Percentiles rank a stretch among this genome's conserved stretches.
These are phyloP conservation scores for Leucoraja ocellata DNA, from an alignment of 2,797 vertebrate species.

Conservation along the genomic window DNA sequence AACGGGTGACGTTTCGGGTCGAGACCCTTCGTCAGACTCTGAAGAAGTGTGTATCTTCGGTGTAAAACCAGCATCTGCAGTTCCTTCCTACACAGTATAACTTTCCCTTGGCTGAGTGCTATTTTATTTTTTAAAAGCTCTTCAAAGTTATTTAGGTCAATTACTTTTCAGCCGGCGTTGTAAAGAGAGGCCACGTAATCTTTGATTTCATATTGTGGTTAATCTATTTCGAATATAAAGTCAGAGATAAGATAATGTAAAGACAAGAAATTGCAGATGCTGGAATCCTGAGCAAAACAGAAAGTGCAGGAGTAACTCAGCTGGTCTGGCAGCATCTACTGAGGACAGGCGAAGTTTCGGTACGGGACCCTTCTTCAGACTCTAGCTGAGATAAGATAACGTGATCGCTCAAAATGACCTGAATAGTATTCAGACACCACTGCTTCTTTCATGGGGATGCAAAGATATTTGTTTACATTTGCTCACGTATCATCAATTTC, in stretches of 20 bases:
- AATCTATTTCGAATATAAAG: neutral
- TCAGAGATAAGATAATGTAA: neutral
- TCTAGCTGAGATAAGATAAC: neutral
- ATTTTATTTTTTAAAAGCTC: neutral
- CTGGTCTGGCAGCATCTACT: no score
- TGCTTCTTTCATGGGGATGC: neutral
- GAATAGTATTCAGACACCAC: neutral
- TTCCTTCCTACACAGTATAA: neutral
- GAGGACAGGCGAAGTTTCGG: no score
- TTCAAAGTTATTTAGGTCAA: neutral
- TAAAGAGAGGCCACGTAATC: neutral
- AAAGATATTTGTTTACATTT: no score
- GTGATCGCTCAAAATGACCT: neutral
- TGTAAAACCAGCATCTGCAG: no score
- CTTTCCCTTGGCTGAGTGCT: neutral
- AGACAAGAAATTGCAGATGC: no score
- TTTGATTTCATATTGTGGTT: neutral
- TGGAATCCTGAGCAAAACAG: no score
- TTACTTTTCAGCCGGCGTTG: neutral
- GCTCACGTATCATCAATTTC: no score
- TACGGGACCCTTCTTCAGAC: no score
- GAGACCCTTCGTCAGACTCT: no score
- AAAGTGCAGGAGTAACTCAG: no score
- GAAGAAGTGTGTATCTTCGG: no score
- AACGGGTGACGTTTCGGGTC: no score